Percentiles rank a stretch among this genome's conserved stretches.
Evolutionary conservation across 1,140 invertebrate genomes (phyloP).

Genomic region (Geopemphigus sp.): DNA sequence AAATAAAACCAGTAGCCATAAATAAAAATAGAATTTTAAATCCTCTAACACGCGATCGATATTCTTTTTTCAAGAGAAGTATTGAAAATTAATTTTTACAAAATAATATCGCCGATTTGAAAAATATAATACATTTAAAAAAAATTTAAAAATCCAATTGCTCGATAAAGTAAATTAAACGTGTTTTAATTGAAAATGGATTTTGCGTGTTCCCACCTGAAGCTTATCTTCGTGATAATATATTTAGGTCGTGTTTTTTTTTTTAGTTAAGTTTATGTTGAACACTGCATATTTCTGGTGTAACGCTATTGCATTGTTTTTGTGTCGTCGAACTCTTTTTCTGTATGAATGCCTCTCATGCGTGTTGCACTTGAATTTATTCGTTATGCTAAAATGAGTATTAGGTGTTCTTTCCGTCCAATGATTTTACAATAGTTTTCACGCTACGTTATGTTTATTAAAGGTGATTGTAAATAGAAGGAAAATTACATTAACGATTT

Average conservation of each 20-base stretch:
- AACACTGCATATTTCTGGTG: neutral
- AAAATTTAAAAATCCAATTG: neutral
- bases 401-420: neutral
- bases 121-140: no score
- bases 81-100: neutral
- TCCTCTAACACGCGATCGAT: no score
- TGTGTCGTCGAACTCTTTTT: constrained; percentile 13
- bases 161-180: neutral
- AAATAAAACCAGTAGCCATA: no score
- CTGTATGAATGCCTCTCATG: neutral
- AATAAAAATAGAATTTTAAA: no score
- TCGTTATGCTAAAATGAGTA: constrained; percentile 2
- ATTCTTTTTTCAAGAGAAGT: no score
- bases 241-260: neutral
- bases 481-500: constrained; percentile 3
- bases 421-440: neutral
- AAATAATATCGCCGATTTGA: neutral
- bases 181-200: neutral
- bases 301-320: neutral
- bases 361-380: neutral
- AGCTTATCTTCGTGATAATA: neutral
- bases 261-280: neutral
- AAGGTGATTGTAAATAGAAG: neutral
- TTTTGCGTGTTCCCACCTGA: neutral
- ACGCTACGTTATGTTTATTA: constrained; percentile 5